Percentiles rank a stretch among this genome's conserved stretches.
These are phyloP conservation scores for Scaptomyza hsui DNA, from an alignment of 1,140 invertebrate species.

Conservation along the genomic window DNA sequence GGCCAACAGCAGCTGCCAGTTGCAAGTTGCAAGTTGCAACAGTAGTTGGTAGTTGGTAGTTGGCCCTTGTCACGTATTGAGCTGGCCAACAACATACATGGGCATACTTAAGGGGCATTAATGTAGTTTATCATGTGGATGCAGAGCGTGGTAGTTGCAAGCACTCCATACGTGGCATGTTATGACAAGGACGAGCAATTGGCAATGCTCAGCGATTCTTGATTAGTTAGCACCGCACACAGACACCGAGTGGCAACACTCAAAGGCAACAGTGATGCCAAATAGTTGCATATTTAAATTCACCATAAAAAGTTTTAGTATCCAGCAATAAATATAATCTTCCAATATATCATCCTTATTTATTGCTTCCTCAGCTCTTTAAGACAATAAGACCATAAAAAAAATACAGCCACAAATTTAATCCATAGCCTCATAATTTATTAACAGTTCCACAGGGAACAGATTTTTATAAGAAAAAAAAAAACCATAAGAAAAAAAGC, in stretches of 20 bases:
- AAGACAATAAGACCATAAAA: background rate
- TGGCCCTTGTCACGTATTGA: constrained; percentile 70
- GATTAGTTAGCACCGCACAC: constrained; percentile 44
- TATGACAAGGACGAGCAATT: constrained; percentile 65
- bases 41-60: constrained; percentile 40
- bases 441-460: background rate
- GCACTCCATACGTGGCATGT: constrained; percentile 49
- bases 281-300: background rate
- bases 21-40: too few species aligned
- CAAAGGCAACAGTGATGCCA: constrained; percentile 33
- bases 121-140: constrained; percentile 69
- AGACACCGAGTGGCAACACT: constrained; percentile 20
- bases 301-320: background rate
- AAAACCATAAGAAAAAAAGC: background rate
- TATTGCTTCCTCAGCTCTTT: background rate
- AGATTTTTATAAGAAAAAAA: constrained; percentile 4
- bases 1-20: constrained; percentile 42
- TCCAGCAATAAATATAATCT: background rate
- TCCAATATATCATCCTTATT: background rate
- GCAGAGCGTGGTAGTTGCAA: constrained; percentile 33
- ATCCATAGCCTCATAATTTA: background rate
- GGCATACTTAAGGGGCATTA: constrained; percentile 77
- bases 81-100: constrained; percentile 67
- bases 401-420: background rate
- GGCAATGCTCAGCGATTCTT: constrained; percentile 31